A percentile compares a stretch with the other conserved stretches of the same genome.
Evolutionary conservation across 2,888 invertebrate genomes (phyloP).

Genomic region (Agrotis clavis): DNA sequence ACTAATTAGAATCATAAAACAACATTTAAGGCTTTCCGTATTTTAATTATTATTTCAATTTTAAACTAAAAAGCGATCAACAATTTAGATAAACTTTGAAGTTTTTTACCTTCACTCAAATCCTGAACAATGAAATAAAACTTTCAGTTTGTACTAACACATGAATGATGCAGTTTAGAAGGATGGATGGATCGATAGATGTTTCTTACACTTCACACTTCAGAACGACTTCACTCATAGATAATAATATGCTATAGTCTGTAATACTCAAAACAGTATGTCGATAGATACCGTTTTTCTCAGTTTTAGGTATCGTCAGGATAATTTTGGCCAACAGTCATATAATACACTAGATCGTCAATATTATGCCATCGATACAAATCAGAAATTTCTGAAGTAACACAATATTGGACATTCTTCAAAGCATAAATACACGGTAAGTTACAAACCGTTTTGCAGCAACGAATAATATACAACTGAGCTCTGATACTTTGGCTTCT

Average conservation of each 20-base stretch:
- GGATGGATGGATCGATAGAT: no score
- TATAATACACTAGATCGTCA: background rate
- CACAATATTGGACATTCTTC: background rate
- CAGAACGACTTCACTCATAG: no score
- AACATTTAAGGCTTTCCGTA: background rate
- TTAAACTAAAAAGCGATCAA: no score
- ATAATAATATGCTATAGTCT: no score
- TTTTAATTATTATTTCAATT: no score
- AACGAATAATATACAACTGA: slow-evolving; percentile 10
- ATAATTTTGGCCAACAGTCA: no score
- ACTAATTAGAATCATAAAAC: slow-evolving; percentile 21
- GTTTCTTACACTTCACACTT: no score
- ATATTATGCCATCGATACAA: background rate
- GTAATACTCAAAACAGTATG: no score
- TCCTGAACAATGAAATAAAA: background rate
- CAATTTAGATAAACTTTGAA: no score
- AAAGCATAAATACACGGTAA: background rate
- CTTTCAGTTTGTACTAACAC: background rate
- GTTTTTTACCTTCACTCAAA: background rate
- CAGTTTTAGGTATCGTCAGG: no score
- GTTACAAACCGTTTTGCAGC: slow-evolving; percentile 7
- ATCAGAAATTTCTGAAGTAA: background rate
- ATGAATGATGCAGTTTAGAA: no score
- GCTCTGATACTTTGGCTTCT: slow-evolving; percentile 15
- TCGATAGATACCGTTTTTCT: no score